Evolutionary conservation across 2,888 invertebrate species (phyloP).

Genomic region (Nomada goodeniana): DNA sequence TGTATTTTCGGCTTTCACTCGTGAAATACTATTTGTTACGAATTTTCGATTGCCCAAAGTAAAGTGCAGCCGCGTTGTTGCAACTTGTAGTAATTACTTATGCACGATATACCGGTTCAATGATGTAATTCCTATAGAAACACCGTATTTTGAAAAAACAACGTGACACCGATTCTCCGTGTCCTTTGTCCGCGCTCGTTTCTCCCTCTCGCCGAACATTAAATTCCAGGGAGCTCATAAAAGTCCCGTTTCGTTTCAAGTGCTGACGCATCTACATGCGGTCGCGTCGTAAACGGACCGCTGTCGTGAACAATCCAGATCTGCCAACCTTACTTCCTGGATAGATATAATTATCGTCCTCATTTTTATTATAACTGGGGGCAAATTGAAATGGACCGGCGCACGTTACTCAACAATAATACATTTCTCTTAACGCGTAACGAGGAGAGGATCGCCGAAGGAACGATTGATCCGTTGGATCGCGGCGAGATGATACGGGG

Average conservation of each 20-base stretch:
- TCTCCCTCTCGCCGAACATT: neutral
- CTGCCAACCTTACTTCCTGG: slow-evolving; percentile 20
- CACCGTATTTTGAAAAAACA: no score
- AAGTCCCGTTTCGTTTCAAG: slow-evolving; percentile 39
- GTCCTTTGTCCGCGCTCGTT: no score
- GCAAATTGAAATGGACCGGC: slow-evolving; percentile 27
- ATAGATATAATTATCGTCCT: no score
- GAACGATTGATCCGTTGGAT: neutral
- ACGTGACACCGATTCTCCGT: no score
- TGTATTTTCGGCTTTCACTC: no score
- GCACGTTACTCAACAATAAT: neutral
- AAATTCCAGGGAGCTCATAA: slow-evolving; percentile 16
- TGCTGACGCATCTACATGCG: slow-evolving; percentile 29
- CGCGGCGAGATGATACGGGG: neutral
- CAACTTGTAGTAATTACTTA: no score
- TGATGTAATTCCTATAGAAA: no score
- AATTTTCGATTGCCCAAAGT: no score
- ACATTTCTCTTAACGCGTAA: neutral
- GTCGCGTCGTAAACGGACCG: slow-evolving; percentile 17
- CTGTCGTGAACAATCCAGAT: slow-evolving; percentile 31
- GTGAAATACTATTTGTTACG: no score
- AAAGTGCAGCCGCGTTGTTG: no score
- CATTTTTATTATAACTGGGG: slow-evolving; percentile 14
- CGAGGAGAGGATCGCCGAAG: neutral
- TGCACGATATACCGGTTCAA: no score